These are phyloP conservation scores for Whitmania pigra DNA, from an alignment of 1,140 invertebrate species.

Conservation along the genomic window DNA sequence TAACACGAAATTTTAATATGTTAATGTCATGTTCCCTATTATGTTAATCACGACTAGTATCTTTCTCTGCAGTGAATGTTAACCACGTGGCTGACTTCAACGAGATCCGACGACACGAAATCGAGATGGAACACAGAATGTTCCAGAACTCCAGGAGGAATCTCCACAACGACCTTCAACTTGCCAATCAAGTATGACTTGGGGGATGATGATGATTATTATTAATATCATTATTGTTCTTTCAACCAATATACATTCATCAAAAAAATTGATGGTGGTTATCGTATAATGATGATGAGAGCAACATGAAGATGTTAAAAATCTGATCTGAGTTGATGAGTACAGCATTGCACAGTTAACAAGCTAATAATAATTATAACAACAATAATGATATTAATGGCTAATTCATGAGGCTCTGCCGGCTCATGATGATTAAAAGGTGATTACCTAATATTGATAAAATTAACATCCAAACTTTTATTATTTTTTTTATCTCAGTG, in stretches of 20 bases:
- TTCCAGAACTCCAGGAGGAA: conserved; percentile 55
- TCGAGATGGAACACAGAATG: conserved; percentile 67
- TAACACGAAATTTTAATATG: too few relatives aligned
- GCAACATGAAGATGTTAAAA: too few relatives aligned
- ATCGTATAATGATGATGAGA: too few relatives aligned
- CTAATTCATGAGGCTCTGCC: not conserved
- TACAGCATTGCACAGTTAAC: too few relatives aligned
- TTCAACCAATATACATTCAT: too few relatives aligned
- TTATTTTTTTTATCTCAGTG: conserved; percentile 35
- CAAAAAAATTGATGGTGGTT: too few relatives aligned
- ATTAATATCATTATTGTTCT: not conserved
- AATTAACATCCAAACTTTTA: not conserved
- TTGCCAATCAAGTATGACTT: too few relatives aligned
- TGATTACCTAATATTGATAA: not conserved
- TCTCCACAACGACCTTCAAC: conserved; percentile 32
- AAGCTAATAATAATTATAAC: too few relatives aligned
- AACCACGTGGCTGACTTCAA: conserved; percentile 65
- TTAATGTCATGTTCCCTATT: too few relatives aligned
- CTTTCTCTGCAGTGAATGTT: conserved; percentile 60
- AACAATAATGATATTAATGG: not conserved
- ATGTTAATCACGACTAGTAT: too few relatives aligned
- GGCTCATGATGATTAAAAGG: not conserved
- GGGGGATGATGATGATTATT: not conserved
- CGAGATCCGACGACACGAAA: conserved; percentile 81
- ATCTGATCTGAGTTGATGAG: too few relatives aligned